Conservation (phyloP, 2,113 vertebrate species). For the Brachyhypopomus occidentalis region DNA sequence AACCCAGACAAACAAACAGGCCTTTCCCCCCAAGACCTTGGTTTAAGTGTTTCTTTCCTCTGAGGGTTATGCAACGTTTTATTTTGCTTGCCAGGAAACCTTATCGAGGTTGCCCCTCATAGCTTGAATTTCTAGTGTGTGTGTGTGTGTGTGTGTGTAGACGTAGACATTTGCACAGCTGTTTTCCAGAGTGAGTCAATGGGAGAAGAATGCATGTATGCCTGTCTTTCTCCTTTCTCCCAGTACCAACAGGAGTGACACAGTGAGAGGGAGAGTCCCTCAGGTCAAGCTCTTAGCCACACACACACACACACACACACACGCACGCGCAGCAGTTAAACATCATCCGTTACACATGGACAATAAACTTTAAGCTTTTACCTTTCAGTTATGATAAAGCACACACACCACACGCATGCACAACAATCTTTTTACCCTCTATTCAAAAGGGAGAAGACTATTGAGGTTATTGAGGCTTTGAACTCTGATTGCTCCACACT, state of each 20-base stretch:
- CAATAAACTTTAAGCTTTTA: slow-evolving; percentile 43
- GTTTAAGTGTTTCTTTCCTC: slow-evolving; percentile 12
- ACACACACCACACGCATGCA: neutral
- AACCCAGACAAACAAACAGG: slow-evolving; percentile 12
- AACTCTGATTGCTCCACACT: slow-evolving; percentile 29
- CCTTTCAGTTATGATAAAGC: slow-evolving; percentile 10
- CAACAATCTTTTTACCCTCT: neutral
- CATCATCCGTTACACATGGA: slow-evolving; percentile 42
- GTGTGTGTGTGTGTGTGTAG: slow-evolving; percentile 26
- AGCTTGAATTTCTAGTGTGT: slow-evolving; percentile 39
- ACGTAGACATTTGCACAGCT: slow-evolving; percentile 59
- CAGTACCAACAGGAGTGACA: slow-evolving; percentile 42
- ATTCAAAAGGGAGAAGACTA: slow-evolving; percentile 11
- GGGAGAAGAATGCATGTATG: slow-evolving; percentile 44
- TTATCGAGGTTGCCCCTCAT: slow-evolving; percentile 33
- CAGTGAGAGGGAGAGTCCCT: slow-evolving; percentile 22
- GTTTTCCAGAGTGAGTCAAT: slow-evolving; percentile 47
- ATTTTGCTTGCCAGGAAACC: slow-evolving; percentile 42
- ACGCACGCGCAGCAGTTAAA: slow-evolving; percentile 38
- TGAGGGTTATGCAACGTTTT: slow-evolving; percentile 39
- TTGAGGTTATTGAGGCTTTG: slow-evolving; percentile 5
- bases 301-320: slow-evolving; percentile 43
- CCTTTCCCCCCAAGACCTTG: neutral
- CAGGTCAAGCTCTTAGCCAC: slow-evolving; percentile 45
- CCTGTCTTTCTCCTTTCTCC: slow-evolving; percentile 41